Conservation (phyloP, 2,888 invertebrate genomes). For the Caenorhabditis angaria region DNA sequence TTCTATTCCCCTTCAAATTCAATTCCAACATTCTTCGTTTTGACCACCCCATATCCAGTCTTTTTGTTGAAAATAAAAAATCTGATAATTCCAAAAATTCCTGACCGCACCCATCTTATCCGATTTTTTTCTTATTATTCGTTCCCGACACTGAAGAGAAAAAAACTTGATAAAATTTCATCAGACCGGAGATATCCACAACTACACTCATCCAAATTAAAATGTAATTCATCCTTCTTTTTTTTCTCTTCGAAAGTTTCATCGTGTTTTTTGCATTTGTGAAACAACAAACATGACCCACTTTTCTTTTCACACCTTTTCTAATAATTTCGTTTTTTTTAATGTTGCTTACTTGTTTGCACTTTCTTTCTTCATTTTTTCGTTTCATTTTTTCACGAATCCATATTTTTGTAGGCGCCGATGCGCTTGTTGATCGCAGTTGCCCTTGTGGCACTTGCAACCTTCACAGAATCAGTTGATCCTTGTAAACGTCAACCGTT, state of each 20-base stretch:
- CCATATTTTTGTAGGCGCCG: conserved; percentile 21
- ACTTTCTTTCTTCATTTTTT: conserved; percentile 5
- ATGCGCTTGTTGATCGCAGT: conserved; percentile 43
- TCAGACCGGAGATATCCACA: conserved; percentile 27
- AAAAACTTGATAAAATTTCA: conserved; percentile 42
- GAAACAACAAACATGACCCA: conserved; percentile 17
- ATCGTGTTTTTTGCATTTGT: conserved; percentile 14
- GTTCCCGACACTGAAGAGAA: not conserved
- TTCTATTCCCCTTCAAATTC: conserved; percentile 2
- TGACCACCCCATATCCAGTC: no score
- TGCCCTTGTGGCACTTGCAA: conserved; percentile 37
- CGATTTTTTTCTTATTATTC: conserved; percentile 1
- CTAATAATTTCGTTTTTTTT: not conserved
- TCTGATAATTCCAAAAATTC: conserved; percentile 13
- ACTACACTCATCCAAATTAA: not conserved
- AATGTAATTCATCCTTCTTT: conserved; percentile 14
- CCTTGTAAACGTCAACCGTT: conserved; percentile 72
- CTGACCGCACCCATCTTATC: conserved; percentile 18
- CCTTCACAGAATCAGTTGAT: conserved; percentile 53
- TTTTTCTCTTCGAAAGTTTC: conserved; percentile 5
- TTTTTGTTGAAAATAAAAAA: no score
- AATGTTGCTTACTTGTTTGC: conserved; percentile 8
- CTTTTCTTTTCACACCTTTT: conserved; percentile 10
- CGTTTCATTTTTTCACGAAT: not conserved
- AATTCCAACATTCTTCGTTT: no score